Evolutionary conservation across 1,140 invertebrate genomes (phyloP).

Genomic region (Drosophila novamexicana): DNA sequence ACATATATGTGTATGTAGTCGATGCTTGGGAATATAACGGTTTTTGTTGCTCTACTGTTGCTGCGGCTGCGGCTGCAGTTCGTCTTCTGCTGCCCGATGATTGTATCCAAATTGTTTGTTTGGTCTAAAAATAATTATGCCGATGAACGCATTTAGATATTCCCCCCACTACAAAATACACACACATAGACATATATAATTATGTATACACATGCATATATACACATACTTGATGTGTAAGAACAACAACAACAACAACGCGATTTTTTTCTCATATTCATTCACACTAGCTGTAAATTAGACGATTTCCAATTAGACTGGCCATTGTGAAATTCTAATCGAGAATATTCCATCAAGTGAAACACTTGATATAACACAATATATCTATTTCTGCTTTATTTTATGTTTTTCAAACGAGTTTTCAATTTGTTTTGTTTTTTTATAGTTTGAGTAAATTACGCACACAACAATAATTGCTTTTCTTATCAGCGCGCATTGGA

Average conservation of each 20-base stretch:
- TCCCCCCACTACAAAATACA: constrained; percentile 39
- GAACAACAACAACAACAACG: constrained; percentile 12
- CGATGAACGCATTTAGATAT: constrained; percentile 80
- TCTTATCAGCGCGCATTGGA: constrained; percentile 17
- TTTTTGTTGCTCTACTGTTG: constrained; percentile 38
- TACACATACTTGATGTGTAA: constrained; percentile 29
- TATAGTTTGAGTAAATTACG: background rate
- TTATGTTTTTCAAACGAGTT: constrained; percentile 3
- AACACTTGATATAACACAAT: constrained; percentile 13
- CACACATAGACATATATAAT: constrained; percentile 31
- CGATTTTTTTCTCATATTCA: constrained; percentile 39
- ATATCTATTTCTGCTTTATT: constrained; percentile 1
- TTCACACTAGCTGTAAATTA: constrained; percentile 67
- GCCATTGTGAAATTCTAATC: constrained; percentile 61
- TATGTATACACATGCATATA: constrained; percentile 35
- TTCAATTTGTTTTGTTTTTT: background rate
- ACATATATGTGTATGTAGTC: constrained; percentile 9
- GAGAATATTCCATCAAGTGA: constrained; percentile 38
- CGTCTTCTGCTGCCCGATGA: constrained; percentile 38
- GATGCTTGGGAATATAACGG: constrained; percentile 55
- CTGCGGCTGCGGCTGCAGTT: constrained; percentile 23
- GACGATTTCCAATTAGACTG: constrained; percentile 38
- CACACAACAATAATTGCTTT: background rate
- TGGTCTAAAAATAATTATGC: constrained; percentile 72
- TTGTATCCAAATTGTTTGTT: constrained; percentile 78